Base-by-base conservation (phyloP, 2,797 vertebrate species). In the Thripadectes ignobilis region DNA sequence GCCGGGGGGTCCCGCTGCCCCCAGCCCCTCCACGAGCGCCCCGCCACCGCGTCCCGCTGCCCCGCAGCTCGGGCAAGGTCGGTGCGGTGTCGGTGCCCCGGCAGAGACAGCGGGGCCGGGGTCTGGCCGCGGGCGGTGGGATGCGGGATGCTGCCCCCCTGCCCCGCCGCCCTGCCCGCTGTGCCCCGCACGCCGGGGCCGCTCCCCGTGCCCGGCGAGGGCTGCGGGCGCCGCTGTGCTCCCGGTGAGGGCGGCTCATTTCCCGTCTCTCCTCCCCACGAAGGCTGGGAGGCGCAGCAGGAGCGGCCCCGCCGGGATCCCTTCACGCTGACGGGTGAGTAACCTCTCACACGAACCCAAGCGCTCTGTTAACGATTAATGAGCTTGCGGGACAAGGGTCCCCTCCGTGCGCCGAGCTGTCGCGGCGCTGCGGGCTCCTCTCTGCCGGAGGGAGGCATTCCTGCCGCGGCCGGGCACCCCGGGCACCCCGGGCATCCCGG, bases 241-340 rank as follows among this genome's bases (percentile, higher is more conserved):
- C 67, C 9, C 9, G 13, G 55, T 3, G 1, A 9, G 54, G 22
- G 38, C 39, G 18, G 10, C 49, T 39, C 48, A 1, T 54, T 36
- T 24, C 80, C 55, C 46, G 0, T 34, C 62, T 68, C 82, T 59
- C 66, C 71, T 43, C 63, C 85, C 85, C 79, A 1, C 45, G 1
- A 20, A 61, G 89, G 85, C 93, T 63, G 82, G 36, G 36, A 2
- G 59, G 59, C 10, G 18, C 93, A 19, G 89, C 55, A 85, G 91
- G 21, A 63, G 80, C 65, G 1, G 2, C 65, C 75, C 66, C 87
- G 6, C 3, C 5, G 74, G 78, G 91, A 91, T 73, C 87, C 92
- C 81, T 21, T 7, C n/a, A 0, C 15, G 0, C 87, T 82, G 93
- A 55, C 23, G 54, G 95, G 95, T 91, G 92, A 96, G 96, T 91